A percentile compares a stretch with the other conserved stretches of the same genome.
phyloP scores from a whole-genome alignment of 92 coral and sea anemone species.

The Porites rus region DNA sequence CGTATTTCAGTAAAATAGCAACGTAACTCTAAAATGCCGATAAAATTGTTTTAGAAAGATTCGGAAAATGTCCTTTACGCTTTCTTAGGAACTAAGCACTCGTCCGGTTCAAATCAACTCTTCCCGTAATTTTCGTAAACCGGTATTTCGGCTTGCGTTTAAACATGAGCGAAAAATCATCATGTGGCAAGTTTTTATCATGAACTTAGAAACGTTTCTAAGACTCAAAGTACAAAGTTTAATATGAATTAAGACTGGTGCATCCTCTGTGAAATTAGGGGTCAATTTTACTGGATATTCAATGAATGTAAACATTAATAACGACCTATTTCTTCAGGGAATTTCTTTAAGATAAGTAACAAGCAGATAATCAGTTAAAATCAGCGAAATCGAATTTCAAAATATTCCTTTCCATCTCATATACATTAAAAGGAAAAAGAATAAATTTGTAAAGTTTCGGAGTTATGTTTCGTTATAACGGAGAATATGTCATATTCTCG shows the following conservation, averaged over 20 bases:
- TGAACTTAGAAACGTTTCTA: not conserved
- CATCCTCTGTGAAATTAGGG: not conserved
- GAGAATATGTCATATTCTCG: not conserved
- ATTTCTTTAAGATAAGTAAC: not conserved
- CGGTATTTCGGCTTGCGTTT: not conserved
- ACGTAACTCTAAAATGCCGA: not conserved
- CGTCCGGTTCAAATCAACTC: conserved; percentile 3
- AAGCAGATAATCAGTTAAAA: not conserved
- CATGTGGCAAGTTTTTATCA: not conserved
- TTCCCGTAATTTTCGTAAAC: conserved; percentile 6
- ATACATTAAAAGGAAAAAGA: not conserved
- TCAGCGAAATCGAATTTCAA: not conserved
- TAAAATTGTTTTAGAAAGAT: not conserved
- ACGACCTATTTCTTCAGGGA: conserved; percentile 18
- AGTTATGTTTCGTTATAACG: not conserved
- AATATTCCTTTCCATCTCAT: not conserved
- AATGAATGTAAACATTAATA: conserved; percentile 6
- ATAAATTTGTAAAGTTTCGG: not conserved
- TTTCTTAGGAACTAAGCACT: not conserved
- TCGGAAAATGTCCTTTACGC: not conserved
- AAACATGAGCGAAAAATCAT: conserved; percentile 2
- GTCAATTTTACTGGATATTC: conserved; percentile 9
- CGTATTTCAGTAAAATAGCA: not conserved
- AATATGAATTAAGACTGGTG: not conserved
- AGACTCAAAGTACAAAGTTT: too few relatives aligned